phyloP scores from a whole-genome alignment of 2,797 vertebrate species.

The Scarus forsteni region DNA sequence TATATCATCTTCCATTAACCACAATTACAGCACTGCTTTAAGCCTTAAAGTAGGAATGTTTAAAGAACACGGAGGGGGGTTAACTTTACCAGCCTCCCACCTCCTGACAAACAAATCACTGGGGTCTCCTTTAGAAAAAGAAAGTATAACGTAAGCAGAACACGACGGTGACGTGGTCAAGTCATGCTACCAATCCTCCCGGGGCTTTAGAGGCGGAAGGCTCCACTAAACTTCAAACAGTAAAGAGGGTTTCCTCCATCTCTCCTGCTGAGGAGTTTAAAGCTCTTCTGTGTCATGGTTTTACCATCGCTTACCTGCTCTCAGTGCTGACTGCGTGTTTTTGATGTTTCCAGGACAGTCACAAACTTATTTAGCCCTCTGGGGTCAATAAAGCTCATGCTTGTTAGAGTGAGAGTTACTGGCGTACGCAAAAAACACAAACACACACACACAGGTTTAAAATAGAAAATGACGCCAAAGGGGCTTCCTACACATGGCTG shows the following conservation, averaged over 20 bases:
- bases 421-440: background rate
- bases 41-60: constrained; percentile 26
- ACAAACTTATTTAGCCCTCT: constrained; percentile 36
- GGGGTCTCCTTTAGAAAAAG: constrained; percentile 18
- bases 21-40: constrained; percentile 4
- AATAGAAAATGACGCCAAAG: background rate
- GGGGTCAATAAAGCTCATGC: constrained; percentile 47
- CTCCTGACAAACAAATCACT: constrained; percentile 16
- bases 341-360: constrained; percentile 42
- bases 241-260: constrained; percentile 2
- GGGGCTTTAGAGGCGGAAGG: constrained; percentile 11
- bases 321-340: constrained; percentile 21
- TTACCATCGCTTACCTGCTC: constrained; percentile 14
- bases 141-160: constrained; percentile 28
- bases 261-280: constrained; percentile 18
- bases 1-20: constrained; percentile 26
- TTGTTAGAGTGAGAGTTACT: constrained; percentile 42
- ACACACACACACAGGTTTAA: background rate
- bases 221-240: constrained; percentile 60
- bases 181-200: background rate
- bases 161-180: constrained; percentile 19
- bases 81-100: constrained; percentile 25
- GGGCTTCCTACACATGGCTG: constrained; percentile 6
- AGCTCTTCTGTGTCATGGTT: constrained; percentile 20
- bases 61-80: constrained; percentile 17